phyloP scores from a whole-genome alignment of 1,140 invertebrate species.

The Colletes latitarsis region DNA sequence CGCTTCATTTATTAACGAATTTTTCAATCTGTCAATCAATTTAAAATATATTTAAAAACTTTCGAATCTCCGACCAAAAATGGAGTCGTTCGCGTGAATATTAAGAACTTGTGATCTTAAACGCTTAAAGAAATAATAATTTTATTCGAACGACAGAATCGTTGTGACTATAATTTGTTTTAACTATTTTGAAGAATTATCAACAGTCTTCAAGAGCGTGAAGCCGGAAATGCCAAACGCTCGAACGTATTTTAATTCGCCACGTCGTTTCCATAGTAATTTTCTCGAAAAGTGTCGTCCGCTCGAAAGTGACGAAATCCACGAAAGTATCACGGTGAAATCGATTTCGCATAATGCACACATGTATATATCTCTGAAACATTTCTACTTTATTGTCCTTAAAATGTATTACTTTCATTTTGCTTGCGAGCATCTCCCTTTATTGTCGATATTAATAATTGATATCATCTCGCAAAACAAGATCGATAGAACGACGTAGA shows the following conservation, averaged over 20 bases:
- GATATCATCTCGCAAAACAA: conserved; percentile 64
- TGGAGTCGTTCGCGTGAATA: too few relatives aligned
- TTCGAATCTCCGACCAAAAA: too few relatives aligned
- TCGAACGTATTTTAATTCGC: background rate
- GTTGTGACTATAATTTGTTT: too few relatives aligned
- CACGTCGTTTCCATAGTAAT: background rate
- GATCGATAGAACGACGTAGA: conserved; percentile 26
- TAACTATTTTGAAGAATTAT: background rate
- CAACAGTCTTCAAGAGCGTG: background rate
- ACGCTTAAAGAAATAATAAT: too few relatives aligned
- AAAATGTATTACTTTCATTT: conserved; percentile 74
- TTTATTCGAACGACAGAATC: too few relatives aligned
- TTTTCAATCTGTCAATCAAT: too few relatives aligned
- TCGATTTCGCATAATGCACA: background rate
- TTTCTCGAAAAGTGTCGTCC: background rate
- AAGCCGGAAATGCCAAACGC: background rate
- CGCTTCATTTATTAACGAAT: too few relatives aligned
- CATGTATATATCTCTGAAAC: conserved; percentile 22
- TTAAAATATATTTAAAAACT: too few relatives aligned
- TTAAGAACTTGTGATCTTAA: too few relatives aligned
- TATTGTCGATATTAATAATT: conserved; percentile 78
- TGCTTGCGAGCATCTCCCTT: conserved; percentile 60
- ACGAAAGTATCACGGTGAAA: conserved; percentile 31
- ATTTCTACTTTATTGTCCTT: conserved; percentile 72
- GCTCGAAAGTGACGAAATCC: background rate